A percentile compares a stretch with the other conserved stretches of the same genome.
Conservation (phyloP, 2,113 vertebrate species). For the Rattus norvegicus region DNA sequence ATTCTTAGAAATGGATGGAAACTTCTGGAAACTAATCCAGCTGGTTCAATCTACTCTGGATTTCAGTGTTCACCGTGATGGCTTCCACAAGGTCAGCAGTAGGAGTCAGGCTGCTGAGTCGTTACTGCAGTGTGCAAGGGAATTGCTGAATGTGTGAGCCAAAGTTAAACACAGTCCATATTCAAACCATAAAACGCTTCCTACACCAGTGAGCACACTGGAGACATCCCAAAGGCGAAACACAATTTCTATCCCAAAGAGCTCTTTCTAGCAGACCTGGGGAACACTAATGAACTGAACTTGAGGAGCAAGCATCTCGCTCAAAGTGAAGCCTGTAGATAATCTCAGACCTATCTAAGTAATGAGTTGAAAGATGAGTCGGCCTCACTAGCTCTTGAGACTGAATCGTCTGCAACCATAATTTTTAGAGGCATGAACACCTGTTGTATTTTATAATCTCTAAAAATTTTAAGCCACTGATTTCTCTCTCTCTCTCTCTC, state of each 20-base stretch:
- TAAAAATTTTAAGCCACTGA: background rate
- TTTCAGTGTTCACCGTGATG: background rate
- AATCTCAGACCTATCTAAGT: background rate
- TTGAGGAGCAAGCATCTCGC: background rate
- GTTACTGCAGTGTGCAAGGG: background rate
- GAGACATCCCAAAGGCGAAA: slow-evolving; percentile 65
- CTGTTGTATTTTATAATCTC: background rate
- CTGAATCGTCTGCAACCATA: background rate
- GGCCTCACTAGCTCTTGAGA: background rate
- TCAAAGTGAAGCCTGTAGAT: background rate
- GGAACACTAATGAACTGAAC: background rate
- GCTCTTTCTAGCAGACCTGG: slow-evolving; percentile 35
- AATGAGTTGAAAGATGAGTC: slow-evolving; percentile 15
- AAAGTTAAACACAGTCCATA: slow-evolving; percentile 24
- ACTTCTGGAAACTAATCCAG: slow-evolving; percentile 63
- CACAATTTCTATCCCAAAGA: background rate
- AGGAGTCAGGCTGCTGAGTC: slow-evolving; percentile 37
- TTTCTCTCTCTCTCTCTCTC: background rate
- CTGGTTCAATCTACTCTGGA: slow-evolving; percentile 42
- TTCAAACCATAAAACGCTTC: slow-evolving; percentile 61
- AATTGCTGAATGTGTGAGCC: slow-evolving; percentile 48
- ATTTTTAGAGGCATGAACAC: background rate
- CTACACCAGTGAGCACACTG: slow-evolving; percentile 29
- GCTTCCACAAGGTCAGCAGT: slow-evolving; percentile 21
- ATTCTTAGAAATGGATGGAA: slow-evolving; percentile 47